phyloP scores from a whole-genome alignment of 2,888 invertebrate genomes.

The Drosophila multiciliata region DNA sequence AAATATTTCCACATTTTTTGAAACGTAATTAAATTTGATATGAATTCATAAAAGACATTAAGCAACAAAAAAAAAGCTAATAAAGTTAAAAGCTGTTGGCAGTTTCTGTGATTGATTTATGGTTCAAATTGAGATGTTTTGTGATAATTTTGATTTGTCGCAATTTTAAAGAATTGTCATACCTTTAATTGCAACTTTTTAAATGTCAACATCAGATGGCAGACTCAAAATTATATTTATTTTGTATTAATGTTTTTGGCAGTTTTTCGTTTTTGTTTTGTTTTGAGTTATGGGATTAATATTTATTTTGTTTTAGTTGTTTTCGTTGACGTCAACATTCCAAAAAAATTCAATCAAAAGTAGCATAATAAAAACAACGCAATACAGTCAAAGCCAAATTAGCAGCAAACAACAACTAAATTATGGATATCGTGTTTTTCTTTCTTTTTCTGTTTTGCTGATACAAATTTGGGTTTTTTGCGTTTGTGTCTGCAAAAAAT shows the following conservation, averaged over 20 bases:
- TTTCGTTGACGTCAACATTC: constrained; percentile 65
- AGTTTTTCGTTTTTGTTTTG: constrained; percentile 14
- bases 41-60: constrained; percentile 56
- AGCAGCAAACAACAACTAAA: constrained; percentile 45
- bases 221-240: constrained; percentile 2
- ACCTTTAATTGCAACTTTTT: constrained; percentile 42
- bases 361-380: constrained; percentile 46
- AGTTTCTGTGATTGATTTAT: constrained; percentile 66
- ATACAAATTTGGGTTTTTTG: constrained; percentile 50
- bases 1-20: not conserved
- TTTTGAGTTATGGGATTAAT: constrained; percentile 48
- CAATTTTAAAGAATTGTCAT: constrained; percentile 12
- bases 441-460: constrained; percentile 47
- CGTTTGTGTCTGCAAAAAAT: constrained; percentile 70
- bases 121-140: constrained; percentile 25
- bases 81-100: constrained; percentile 47
- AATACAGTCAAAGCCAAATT: constrained; percentile 48
- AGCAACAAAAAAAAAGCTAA: constrained; percentile 42
- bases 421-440: constrained; percentile 34
- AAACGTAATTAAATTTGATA: constrained; percentile 36
- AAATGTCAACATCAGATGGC: constrained; percentile 14
- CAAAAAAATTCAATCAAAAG: constrained; percentile 30
- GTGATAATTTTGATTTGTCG: constrained; percentile 2
- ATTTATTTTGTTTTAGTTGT: constrained; percentile 45
- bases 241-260: constrained; percentile 6